Conservation (phyloP, 2,113 vertebrate genomes). For the Strigops habroptila region DNA sequence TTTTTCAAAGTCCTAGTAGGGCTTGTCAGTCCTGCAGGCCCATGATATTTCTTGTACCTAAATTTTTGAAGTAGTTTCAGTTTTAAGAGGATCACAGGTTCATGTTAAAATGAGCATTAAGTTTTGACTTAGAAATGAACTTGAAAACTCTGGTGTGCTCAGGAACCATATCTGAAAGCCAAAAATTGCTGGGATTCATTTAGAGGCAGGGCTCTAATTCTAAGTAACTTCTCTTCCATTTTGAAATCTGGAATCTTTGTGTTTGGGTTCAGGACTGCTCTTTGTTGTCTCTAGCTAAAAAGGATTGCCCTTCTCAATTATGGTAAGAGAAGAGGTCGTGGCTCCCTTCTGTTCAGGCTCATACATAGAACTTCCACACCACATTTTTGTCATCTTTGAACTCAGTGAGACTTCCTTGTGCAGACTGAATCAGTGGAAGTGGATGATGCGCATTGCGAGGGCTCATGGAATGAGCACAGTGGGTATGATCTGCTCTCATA, state of each 20-base stretch:
- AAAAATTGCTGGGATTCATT: background rate
- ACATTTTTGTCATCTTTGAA: background rate
- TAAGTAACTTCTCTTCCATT: background rate
- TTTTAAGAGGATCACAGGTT: background rate
- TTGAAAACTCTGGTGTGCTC: background rate
- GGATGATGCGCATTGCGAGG: background rate
- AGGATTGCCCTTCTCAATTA: background rate
- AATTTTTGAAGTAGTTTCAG: background rate
- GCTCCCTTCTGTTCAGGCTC: background rate
- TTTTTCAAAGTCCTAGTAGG: background rate
- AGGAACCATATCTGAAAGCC: background rate
- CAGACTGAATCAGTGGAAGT: background rate
- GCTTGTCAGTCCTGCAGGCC: background rate
- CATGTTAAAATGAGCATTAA: background rate
- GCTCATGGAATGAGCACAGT: background rate
- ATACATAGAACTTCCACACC: background rate
- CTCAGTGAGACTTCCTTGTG: background rate
- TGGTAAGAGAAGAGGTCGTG: background rate
- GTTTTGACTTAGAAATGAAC: background rate
- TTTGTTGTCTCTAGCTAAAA: background rate
- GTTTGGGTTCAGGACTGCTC: background rate
- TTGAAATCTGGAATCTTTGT: background rate
- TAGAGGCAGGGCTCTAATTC: background rate
- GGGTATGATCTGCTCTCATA: background rate
- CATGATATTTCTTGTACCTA: background rate